A percentile compares a stretch with the other conserved stretches of the same genome.
Evolutionary conservation across 2,888 invertebrate genomes (phyloP).

Genomic region (Alcis repandata): DNA sequence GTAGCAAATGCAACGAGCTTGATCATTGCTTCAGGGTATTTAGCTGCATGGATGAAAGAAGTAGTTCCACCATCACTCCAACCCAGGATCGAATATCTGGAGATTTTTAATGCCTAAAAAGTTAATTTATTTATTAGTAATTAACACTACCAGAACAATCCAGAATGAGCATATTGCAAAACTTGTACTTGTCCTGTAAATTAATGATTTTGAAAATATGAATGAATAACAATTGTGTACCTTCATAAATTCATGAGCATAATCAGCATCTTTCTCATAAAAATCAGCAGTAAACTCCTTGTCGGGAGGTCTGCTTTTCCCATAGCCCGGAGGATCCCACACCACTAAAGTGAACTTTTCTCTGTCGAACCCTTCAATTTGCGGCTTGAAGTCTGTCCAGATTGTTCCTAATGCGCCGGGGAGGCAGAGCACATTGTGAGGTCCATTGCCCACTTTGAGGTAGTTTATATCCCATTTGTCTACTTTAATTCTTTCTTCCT

Average conservation of each 20-base stretch:
- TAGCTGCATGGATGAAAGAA: constrained; percentile 89
- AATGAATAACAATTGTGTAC: constrained; percentile 55
- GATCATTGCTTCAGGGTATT: constrained; percentile 88
- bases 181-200: too few relatives aligned
- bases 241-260: constrained; percentile 90
- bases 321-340: constrained; percentile 96
- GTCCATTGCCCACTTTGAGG: constrained; percentile 87
- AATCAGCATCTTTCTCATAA: constrained; percentile 91
- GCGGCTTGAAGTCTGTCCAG: constrained; percentile 93
- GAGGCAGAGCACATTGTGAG: constrained; percentile 88
- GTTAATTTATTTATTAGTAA: not conserved
- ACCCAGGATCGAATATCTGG: constrained; percentile 92
- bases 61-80: constrained; percentile 91
- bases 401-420: constrained; percentile 94
- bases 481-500: constrained; percentile 88
- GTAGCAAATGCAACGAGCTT: constrained; percentile 87
- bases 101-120: constrained; percentile 85
- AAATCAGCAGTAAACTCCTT: constrained; percentile 90
- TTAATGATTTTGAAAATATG: not conserved
- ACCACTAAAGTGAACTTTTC: constrained; percentile 88
- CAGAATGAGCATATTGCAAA: too few relatives aligned
- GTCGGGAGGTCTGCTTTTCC: constrained; percentile 92
- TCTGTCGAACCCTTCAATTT: constrained; percentile 88
- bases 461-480: constrained; percentile 86
- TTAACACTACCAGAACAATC: too few relatives aligned